Percentiles rank a stretch among this genome's conserved stretches.
phyloP scores from a whole-genome alignment of 53 echinoderm and acorn worm genomes.

The Holothuria scabra region DNA sequence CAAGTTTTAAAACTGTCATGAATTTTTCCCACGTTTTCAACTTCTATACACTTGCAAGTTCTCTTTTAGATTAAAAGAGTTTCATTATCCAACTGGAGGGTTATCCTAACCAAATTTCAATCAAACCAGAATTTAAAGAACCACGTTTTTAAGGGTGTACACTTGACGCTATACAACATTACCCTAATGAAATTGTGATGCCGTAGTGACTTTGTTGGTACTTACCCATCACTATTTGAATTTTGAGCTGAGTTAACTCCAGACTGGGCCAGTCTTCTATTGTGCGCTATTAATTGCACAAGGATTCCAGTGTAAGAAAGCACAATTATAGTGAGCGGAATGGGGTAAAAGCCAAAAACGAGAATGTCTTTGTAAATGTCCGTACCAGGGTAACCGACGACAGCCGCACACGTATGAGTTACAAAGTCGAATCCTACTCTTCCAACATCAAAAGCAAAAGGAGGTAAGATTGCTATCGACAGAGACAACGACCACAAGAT shows the following conservation, averaged over 20 bases:
- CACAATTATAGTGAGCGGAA: conserved; percentile 13
- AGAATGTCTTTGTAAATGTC: conserved; percentile 10
- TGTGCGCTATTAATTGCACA: neutral
- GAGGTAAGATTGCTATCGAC: conserved; percentile 26
- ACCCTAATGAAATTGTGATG: too few species aligned
- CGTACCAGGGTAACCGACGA: neutral
- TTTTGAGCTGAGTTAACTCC: neutral
- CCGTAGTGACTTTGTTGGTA: too few species aligned
- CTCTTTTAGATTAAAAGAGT: too few species aligned
- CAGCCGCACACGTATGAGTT: conserved; percentile 14
- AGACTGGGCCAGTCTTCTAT: neutral
- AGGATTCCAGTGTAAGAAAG: conserved; percentile 15
- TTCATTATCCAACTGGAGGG: too few species aligned
- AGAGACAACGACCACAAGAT: conserved; percentile 13
- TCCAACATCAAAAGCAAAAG: conserved; percentile 15
- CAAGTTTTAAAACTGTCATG: too few species aligned
- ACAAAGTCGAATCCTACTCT: conserved; percentile 4
- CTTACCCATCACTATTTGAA: too few species aligned
- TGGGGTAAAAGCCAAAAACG: neutral
- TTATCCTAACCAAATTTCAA: too few species aligned
- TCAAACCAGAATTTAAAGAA: too few species aligned
- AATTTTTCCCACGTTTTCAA: too few species aligned
- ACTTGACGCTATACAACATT: too few species aligned
- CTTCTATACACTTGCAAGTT: too few species aligned
- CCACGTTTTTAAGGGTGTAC: too few species aligned